Conservation (phyloP, 2,888 invertebrate genomes). For the Brenthis daphne region DNA sequence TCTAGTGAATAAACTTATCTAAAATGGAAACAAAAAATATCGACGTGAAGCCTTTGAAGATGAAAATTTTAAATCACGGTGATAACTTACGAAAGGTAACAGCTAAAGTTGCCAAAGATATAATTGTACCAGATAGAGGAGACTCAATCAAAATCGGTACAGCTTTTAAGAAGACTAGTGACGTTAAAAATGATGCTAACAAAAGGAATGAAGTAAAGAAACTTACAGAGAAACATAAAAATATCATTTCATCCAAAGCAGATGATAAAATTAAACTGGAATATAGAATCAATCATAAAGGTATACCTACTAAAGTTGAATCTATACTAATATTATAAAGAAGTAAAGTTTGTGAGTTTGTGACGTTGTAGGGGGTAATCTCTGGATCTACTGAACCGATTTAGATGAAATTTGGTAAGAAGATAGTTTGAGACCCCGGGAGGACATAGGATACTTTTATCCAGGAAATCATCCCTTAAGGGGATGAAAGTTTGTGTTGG, state of each 20-base stretch:
- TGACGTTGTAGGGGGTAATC: too few species aligned
- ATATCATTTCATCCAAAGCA: background rate
- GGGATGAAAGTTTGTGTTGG: too few species aligned
- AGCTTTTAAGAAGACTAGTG: background rate
- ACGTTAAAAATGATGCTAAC: background rate
- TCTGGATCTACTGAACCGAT: too few species aligned
- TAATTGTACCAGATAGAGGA: slow-evolving; percentile 44
- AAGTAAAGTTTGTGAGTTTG: too few species aligned
- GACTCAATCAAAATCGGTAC: slow-evolving; percentile 40
- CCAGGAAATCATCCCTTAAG: too few species aligned
- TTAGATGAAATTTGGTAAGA: too few species aligned
- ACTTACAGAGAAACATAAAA: background rate
- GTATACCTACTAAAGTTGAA: too few species aligned
- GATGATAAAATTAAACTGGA: background rate
- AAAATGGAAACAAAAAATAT: background rate
- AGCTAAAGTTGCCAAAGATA: slow-evolving; percentile 11
- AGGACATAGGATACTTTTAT: too few species aligned
- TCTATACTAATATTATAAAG: too few species aligned
- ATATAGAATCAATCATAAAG: background rate
- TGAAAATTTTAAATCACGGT: slow-evolving; percentile 41
- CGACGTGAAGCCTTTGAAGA: slow-evolving; percentile 25
- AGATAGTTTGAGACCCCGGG: too few species aligned
- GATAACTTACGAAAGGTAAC: slow-evolving; percentile 39
- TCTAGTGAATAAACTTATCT: slow-evolving; percentile 4
- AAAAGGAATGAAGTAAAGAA: background rate